These are phyloP conservation scores for Malthinus flaveolus DNA, from an alignment of 2,888 invertebrate species.

Conservation along the genomic window DNA sequence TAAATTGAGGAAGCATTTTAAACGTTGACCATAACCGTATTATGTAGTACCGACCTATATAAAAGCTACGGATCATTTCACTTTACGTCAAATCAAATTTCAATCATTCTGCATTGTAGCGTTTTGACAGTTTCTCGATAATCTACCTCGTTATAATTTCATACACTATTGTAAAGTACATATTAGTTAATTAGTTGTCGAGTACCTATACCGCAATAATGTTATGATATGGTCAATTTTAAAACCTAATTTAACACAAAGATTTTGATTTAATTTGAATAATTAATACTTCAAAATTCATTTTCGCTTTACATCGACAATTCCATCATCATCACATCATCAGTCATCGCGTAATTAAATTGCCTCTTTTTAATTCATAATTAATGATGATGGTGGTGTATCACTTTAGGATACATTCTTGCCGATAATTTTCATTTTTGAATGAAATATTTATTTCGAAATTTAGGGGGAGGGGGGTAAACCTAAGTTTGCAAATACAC, in stretches of 20 bases:
- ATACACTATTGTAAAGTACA: constrained; percentile 9
- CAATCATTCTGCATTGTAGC: constrained; percentile 30
- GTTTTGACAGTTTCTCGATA: constrained; percentile 24
- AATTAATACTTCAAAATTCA: neutral
- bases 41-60: constrained; percentile 24
- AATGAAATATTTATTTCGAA: no score
- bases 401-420: no score
- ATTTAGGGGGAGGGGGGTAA: no score
- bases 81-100: constrained; percentile 34
- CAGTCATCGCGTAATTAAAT: no score
- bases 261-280: neutral
- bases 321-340: no score
- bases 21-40: constrained; percentile 23
- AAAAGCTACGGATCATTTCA: constrained; percentile 33
- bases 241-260: neutral
- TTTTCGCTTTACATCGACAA: neutral
- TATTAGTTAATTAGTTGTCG: constrained; percentile 14
- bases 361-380: no score
- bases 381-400: no score
- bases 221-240: neutral
- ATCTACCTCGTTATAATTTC: constrained; percentile 19
- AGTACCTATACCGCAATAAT: constrained; percentile 7
- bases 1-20: neutral
- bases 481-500: no score
- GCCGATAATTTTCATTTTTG: no score